Evolutionary conservation across 2,888 invertebrate species (phyloP), one percentile per base, ranked within the genome.

Genomic region (Atrina japonica): DNA sequence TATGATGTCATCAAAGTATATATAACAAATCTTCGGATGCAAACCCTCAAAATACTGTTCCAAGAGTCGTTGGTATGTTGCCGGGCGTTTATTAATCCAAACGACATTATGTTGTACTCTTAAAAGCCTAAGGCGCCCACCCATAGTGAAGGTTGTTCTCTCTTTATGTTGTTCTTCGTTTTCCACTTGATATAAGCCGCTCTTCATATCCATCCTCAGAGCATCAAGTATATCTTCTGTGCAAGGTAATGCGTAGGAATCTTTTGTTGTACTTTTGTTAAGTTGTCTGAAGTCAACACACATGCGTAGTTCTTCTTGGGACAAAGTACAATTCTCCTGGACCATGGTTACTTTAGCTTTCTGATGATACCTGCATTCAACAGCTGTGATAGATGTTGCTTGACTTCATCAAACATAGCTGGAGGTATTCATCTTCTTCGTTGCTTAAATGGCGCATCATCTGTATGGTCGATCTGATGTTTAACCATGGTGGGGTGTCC

Each of bases 21-120:
- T 52, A 1, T 72, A 52, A 25, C 72, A 68, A 16, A 72, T 64
- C 21, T 27, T 30, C 3, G 71, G 47, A 55, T 64, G 47, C 21
- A 71, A 29, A n/a, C 59, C 71, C 3, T 64, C 73, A 66, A 73
- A 66, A 58, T 55, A 29, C 11, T 47, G 27, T 25, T 61, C 16
- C 27, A 27, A 9, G 0, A 61, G 40, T 9, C 61, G 16, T 59
- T 47, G 45, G 23, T 29, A 49, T 3, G 29, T 41, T 5, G 3
- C 47, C 3, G 61, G 49, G 49, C 50, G 27, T 61, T 61, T 11
- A n/a, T 23, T n/a, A 61, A 30, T 1, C 61, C 27, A 49, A 61
- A 61, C 11, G 49, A 25, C 21, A 61, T 25, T 45, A 18, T n/a
- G 35, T 61, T 61, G 18, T 52, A 64, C 27, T 64, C 52, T 2